A percentile compares a stretch with the other conserved stretches of the same genome.
These are phyloP conservation scores for Megaustenia siamemsis DNA, from an alignment of 2,888 invertebrate species.

Conservation along the genomic window DNA sequence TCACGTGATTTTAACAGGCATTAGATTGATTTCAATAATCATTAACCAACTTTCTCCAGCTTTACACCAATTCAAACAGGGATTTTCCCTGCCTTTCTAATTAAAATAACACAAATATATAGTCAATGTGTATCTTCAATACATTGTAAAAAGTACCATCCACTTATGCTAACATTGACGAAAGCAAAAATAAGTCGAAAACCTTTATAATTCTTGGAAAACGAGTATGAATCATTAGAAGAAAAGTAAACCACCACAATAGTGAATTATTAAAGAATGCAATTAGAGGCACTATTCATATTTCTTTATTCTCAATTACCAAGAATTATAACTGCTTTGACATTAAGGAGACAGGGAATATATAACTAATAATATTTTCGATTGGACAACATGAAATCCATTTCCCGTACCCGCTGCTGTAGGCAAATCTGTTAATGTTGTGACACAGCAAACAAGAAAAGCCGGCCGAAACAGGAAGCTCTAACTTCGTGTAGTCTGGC, in stretches of 20 bases:
- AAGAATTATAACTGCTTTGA: slow-evolving; percentile 47
- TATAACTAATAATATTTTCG: slow-evolving; percentile 40
- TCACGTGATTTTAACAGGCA: too few species aligned
- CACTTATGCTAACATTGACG: too few species aligned
- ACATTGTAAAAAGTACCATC: too few species aligned
- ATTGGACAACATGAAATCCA: slow-evolving; percentile 42
- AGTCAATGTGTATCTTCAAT: too few species aligned
- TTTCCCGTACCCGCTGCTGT: slow-evolving; percentile 41
- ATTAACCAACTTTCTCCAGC: too few species aligned
- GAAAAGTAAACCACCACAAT: neutral
- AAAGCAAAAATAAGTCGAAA: neutral
- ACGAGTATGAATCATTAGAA: neutral
- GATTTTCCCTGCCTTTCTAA: too few species aligned
- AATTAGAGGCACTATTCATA: slow-evolving; percentile 44
- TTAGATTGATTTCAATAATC: too few species aligned
- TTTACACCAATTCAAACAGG: too few species aligned
- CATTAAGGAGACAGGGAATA: slow-evolving; percentile 37
- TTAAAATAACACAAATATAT: too few species aligned
- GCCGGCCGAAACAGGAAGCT: slow-evolving; percentile 51
- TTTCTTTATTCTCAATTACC: slow-evolving; percentile 29
- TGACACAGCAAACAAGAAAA: slow-evolving; percentile 45
- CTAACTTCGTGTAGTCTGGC: slow-evolving; percentile 43
- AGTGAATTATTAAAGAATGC: neutral
- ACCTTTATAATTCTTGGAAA: neutral
- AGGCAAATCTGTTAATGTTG: slow-evolving; percentile 41